Evolutionary conservation across 2,888 invertebrate species (phyloP).

Genomic region (Athripsodes cinereus): DNA sequence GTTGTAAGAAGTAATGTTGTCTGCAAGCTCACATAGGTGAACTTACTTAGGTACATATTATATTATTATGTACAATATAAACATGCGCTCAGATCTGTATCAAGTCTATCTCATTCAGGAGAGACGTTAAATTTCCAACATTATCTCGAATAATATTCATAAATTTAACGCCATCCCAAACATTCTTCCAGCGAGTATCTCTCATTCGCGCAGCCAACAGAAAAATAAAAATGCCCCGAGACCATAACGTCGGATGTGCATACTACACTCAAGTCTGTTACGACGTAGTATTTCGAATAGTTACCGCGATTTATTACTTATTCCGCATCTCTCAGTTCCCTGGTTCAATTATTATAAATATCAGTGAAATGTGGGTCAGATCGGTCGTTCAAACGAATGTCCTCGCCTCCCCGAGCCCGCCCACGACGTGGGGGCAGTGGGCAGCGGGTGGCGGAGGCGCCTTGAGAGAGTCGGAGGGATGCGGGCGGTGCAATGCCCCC

Average conservation of each 20-base stretch:
- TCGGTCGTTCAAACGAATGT: conserved; percentile 28
- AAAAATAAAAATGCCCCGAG: conserved; percentile 23
- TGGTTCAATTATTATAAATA: conserved; percentile 52
- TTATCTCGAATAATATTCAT: conserved; percentile 29
- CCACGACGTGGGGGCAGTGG: conserved; percentile 7
- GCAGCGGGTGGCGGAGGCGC: conserved; percentile 13
- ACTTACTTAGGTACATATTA: no score
- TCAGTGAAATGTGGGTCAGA: conserved; percentile 42
- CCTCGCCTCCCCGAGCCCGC: conserved; percentile 27
- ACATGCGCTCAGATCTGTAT: conserved; percentile 21
- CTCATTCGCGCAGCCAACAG: conserved; percentile 23
- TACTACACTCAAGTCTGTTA: conserved; percentile 13
- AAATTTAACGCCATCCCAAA: conserved; percentile 25
- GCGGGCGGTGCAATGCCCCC: conserved; percentile 38
- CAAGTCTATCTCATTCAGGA: conserved; percentile 22
- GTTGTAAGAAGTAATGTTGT: conserved; percentile 8
- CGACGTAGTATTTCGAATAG: conserved; percentile 17
- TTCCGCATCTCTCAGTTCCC: conserved; percentile 27
- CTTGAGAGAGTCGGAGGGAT: conserved; percentile 30
- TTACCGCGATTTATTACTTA: conserved; percentile 28
- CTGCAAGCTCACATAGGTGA: neutral
- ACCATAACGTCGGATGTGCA: conserved; percentile 14
- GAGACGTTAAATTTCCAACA: conserved; percentile 25
- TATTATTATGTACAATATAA: neutral
- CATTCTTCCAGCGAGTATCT: conserved; percentile 22